These are phyloP conservation scores for Temnothorax rugatulus DNA, from an alignment of 2,888 invertebrate genomes.

Conservation along the genomic window DNA sequence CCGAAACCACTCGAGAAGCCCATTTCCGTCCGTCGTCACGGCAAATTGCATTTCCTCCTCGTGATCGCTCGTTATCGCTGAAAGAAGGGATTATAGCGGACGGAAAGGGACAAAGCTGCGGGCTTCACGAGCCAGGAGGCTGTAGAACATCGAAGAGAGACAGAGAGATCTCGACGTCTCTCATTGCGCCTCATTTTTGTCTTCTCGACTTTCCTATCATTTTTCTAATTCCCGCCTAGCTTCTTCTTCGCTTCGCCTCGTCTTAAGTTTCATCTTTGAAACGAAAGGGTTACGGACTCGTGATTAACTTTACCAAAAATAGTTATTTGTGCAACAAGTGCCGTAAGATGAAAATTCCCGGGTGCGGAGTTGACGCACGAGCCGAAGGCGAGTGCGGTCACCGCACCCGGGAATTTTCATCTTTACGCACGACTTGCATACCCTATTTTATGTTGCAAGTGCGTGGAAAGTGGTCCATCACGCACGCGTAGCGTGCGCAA, in stretches of 20 bases:
- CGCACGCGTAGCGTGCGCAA: too few species aligned
- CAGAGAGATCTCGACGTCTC: background rate
- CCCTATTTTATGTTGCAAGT: too few species aligned
- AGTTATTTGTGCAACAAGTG: too few species aligned
- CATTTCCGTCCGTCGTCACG: slow-evolving; percentile 73
- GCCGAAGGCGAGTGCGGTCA: too few species aligned
- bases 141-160: slow-evolving; percentile 9
- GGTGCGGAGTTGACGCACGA: too few species aligned
- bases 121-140: background rate
- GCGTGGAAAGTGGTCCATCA: too few species aligned
- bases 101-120: slow-evolving; percentile 48
- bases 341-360: too few species aligned
- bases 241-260: background rate
- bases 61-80: slow-evolving; percentile 76
- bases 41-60: slow-evolving; percentile 77
- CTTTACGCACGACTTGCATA: too few species aligned
- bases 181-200: slow-evolving; percentile 38
- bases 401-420: too few species aligned
- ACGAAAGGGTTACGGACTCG: slow-evolving; percentile 24
- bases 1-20: slow-evolving; percentile 71
- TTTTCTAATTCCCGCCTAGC: slow-evolving; percentile 45
- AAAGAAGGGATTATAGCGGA: slow-evolving; percentile 76
- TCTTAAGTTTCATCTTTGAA: slow-evolving; percentile 44
- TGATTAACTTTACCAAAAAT: slow-evolving; percentile 40
- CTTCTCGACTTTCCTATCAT: slow-evolving; percentile 31